Conservation (phyloP, 2,113 vertebrate species). For the Lontra canadensis region DNA sequence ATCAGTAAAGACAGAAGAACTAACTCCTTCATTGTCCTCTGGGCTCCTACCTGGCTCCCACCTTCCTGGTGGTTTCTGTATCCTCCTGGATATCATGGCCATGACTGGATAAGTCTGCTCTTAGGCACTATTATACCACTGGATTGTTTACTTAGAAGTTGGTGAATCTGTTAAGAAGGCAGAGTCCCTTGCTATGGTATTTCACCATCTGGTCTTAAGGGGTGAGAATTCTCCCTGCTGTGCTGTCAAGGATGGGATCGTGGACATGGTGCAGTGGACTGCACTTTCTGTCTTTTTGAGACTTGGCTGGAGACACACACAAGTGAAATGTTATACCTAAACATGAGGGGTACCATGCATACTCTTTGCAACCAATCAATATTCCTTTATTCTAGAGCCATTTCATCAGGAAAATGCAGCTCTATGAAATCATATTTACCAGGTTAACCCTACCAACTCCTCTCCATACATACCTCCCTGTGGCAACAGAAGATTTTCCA, state of each 20-base stretch:
- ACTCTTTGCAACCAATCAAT: neutral
- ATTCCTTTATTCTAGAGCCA: neutral
- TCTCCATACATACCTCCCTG: accelerated
- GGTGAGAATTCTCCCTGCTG: neutral
- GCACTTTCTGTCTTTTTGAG: neutral
- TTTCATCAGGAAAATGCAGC: neutral
- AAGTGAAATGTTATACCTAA: neutral
- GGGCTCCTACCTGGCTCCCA: accelerated
- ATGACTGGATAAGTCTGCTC: neutral
- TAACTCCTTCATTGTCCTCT: no score
- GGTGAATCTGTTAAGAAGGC: neutral
- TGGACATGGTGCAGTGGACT: neutral
- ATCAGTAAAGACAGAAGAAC: neutral
- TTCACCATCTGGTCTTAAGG: neutral
- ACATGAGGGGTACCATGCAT: no score
- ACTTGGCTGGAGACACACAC: neutral
- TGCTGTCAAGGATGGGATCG: neutral
- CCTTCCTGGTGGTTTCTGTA: neutral
- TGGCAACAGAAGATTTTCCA: neutral
- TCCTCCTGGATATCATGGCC: no score
- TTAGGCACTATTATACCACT: accelerated
- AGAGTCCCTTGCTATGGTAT: neutral
- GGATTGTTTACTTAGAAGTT: neutral
- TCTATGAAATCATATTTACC: neutral
- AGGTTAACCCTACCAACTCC: neutral